Evolutionary conservation across 2,888 invertebrate genomes (phyloP), one percentile per base, ranked within the genome.

Genomic region (Diaphora mendica): DNA sequence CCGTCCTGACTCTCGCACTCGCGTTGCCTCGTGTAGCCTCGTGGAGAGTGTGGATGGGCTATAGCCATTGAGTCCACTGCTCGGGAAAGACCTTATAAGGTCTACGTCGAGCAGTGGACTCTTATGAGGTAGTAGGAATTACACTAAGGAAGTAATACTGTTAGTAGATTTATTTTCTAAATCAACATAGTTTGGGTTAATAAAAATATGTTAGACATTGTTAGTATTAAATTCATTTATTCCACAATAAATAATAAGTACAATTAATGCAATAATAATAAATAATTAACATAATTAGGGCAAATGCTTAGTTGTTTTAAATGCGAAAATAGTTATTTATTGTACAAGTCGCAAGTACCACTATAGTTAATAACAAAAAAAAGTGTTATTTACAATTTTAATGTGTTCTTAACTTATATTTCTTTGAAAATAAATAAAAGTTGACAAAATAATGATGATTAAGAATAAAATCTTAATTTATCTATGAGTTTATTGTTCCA

Each of bases 231-330:
- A 89, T 89, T 88, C 89, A 87, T 94, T 95, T 95, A 94, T 91
- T 94, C 84, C 88, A 89, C 86, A 92, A 92, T 93, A 93, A 90
- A 88, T 87, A 87, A 89, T 93, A 91, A 93, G 91, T 91, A 93
- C 88, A 91, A 89, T 89, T 88, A 88, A 89, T 88, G 85, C 81
- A 88, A 84, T 76, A 88, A 87, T 88, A 89, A 90, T 91, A 88
- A 91, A 90, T 91, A 88, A 89, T 91, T 89, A 88, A 88, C 81
- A 84, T 85, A 84, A 81, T 84, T 86, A 85, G 86, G 86, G 84
- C 88, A 90, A 92, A 91, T 89, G 88, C 89, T 88, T 81, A 86
- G 87, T 87, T 87, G 83, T 84, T 87, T 87, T 95, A 95, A 95
- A 95, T 95, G 95, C 95, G 92, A 92, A 92, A 93, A 89, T 86